Conservation (phyloP, 2,113 vertebrate species). For the Nothobranchius furzeri region DNA sequence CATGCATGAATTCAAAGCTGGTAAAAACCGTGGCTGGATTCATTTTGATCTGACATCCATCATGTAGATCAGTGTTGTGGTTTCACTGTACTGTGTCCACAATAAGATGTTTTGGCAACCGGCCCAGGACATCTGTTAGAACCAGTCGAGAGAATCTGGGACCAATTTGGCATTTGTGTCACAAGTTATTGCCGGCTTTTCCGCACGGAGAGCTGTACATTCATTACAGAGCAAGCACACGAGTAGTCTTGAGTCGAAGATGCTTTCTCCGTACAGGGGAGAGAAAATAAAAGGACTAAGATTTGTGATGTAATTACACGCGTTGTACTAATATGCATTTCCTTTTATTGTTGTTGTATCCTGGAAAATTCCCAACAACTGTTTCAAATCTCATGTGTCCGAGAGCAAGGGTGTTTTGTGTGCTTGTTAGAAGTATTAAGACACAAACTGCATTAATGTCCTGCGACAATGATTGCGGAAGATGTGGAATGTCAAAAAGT, state of each 20-base stretch:
- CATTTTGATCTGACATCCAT: conserved; percentile 74
- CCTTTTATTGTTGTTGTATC: not conserved
- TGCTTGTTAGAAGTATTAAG: conserved; percentile 29
- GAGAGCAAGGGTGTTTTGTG: conserved; percentile 24
- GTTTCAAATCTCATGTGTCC: not conserved
- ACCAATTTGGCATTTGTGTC: conserved; percentile 62
- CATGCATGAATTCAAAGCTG: conserved; percentile 81
- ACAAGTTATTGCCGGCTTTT: conserved; percentile 41
- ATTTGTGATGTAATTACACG: not conserved
- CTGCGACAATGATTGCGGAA: conserved; percentile 20
- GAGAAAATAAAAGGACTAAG: not conserved
- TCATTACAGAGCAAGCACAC: conserved; percentile 31
- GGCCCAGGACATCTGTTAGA: conserved; percentile 68
- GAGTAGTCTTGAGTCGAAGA: conserved; percentile 5
- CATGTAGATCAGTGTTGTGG: conserved; percentile 72
- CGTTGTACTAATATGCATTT: not conserved
- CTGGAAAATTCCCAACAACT: conserved; percentile 8
- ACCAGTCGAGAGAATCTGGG: conserved; percentile 56
- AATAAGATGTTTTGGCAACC: conserved; percentile 71
- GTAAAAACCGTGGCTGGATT: conserved; percentile 72
- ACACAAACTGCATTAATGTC: conserved; percentile 24
- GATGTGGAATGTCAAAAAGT: conserved; percentile 8
- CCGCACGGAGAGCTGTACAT: conserved; percentile 17
- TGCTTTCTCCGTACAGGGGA: not conserved
- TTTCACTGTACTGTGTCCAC: conserved; percentile 68